Conservation (phyloP, 2,888 invertebrate species). For the Drosophila mulleri region DNA sequence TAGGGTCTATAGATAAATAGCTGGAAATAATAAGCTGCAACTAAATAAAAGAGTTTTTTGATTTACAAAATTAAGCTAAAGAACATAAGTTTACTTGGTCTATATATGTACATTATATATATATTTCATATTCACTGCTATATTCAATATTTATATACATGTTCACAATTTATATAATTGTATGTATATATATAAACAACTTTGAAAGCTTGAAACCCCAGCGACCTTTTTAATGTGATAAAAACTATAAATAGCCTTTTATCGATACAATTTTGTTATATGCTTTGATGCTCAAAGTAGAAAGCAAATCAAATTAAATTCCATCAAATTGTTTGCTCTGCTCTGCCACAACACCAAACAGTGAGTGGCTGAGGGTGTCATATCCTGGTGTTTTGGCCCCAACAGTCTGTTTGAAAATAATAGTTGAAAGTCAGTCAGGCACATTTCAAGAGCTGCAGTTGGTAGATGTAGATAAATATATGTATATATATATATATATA, state of each 20-base stretch:
- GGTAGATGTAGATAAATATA: not conserved
- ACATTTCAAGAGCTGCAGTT: constrained; percentile 29
- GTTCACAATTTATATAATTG: no score
- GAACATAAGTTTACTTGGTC: no score
- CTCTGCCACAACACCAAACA: constrained; percentile 12
- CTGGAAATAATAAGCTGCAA: no score
- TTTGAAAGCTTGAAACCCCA: not conserved
- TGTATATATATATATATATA: not conserved
- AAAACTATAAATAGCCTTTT: constrained; percentile 10
- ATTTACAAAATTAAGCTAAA: no score
- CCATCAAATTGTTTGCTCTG: constrained; percentile 23
- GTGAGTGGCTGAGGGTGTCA: constrained; percentile 3
- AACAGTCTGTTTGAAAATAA: constrained; percentile 29
- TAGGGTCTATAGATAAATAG: no score
- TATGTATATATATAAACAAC: no score
- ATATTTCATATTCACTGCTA: no score
- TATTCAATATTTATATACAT: no score
- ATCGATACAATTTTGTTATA: constrained; percentile 11
- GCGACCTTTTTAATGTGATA: not conserved
- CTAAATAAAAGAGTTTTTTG: no score
- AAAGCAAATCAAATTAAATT: constrained; percentile 39
- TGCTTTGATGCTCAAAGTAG: not conserved
- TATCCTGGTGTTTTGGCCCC: constrained; percentile 9
- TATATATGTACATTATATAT: no score
- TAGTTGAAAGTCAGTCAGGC: constrained; percentile 23